Conservation (phyloP, 2,113 vertebrate species). For the Sula dactylatra region DNA sequence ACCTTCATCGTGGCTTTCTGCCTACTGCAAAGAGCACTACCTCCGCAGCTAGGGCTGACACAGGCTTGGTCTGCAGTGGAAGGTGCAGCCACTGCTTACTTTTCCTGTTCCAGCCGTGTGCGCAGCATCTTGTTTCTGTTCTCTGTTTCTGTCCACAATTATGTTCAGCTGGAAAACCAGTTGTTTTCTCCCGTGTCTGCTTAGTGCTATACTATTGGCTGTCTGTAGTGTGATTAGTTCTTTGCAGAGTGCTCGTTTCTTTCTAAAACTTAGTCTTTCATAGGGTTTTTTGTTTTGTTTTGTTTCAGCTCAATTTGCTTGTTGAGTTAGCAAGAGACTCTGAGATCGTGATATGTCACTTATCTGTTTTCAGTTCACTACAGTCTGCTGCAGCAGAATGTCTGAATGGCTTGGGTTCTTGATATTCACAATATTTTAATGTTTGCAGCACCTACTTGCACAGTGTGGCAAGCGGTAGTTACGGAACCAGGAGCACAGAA, state of each 20-base stretch:
- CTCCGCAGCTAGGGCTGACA: rapidly evolving
- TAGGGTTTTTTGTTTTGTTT: slow-evolving; percentile 9
- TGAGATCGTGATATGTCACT: slow-evolving; percentile 14
- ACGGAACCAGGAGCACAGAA: neutral
- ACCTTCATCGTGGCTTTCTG: neutral
- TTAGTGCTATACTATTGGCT: neutral
- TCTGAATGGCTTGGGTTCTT: neutral
- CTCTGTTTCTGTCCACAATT: neutral
- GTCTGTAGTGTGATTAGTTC: neutral
- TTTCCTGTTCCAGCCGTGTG: neutral
- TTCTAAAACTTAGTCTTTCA: neutral
- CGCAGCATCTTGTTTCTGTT: neutral
- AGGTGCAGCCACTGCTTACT: neutral
- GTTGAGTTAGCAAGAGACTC: slow-evolving; percentile 12
- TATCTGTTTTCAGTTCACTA: neutral
- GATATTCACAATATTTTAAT: slow-evolving; percentile 17
- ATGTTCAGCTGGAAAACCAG: neutral
- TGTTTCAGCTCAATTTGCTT: slow-evolving; percentile 12
- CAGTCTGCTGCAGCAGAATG: slow-evolving; percentile 31
- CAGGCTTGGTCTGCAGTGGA: neutral
- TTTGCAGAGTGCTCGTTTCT: neutral
- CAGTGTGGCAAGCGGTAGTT: neutral
- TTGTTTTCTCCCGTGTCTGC: neutral
- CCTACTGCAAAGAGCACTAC: neutral
- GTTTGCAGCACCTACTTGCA: neutral